Evolutionary conservation across 2,888 invertebrate species (phyloP).

Genomic region (Drosophila setosimentum): DNA sequence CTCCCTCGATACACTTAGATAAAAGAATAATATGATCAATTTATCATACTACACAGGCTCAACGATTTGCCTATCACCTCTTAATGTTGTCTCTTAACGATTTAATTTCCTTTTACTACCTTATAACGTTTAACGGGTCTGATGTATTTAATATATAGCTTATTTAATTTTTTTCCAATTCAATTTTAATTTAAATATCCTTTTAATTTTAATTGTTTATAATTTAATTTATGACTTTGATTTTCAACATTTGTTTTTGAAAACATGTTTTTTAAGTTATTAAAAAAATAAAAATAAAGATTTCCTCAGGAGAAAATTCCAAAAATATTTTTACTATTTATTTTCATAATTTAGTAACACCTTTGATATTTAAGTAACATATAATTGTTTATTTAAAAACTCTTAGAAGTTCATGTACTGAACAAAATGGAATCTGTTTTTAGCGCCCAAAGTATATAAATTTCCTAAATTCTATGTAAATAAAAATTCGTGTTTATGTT

Average conservation of each 20-base stretch:
- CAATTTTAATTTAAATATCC: neutral
- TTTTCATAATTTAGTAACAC: neutral
- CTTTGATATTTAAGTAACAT: neutral
- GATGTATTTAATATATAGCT: neutral
- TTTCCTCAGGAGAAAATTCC: too few species aligned
- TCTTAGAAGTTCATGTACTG: neutral
- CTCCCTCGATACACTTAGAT: neutral
- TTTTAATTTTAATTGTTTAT: neutral
- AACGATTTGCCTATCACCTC: neutral
- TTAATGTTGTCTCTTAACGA: neutral
- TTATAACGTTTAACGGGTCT: neutral
- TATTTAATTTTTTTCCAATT: neutral
- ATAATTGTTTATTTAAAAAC: neutral
- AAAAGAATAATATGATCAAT: neutral
- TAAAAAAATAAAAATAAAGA: too few species aligned
- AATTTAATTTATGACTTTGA: neutral
- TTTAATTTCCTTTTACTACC: neutral
- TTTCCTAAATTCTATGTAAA: neutral
- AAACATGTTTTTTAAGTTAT: neutral
- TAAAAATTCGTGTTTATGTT: neutral
- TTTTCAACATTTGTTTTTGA: neutral
- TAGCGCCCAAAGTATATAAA: neutral
- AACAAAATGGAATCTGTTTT: neutral
- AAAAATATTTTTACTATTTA: neutral
- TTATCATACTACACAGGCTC: neutral